Evolutionary conservation across 2,888 invertebrate genomes (phyloP).

Genomic region (Mythimna impura): DNA sequence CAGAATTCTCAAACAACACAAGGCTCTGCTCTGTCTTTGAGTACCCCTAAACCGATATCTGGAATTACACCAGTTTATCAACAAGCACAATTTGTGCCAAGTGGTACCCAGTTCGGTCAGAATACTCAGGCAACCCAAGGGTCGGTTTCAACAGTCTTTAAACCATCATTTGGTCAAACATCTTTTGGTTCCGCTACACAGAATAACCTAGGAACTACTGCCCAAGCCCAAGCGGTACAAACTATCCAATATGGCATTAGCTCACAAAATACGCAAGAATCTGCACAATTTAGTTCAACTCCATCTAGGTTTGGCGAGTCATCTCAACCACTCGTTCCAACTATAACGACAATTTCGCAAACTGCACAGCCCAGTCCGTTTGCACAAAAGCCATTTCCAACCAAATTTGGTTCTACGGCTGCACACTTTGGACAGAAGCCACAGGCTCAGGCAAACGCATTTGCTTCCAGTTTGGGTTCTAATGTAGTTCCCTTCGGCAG

Average conservation of each 20-base stretch:
- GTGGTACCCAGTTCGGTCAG: conserved; percentile 15
- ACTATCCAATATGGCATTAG: conserved; percentile 19
- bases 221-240: conserved; percentile 14
- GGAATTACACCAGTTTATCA: conserved; percentile 1
- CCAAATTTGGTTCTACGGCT: conserved; percentile 24
- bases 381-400: conserved; percentile 38
- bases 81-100: conserved; percentile 3
- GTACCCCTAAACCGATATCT: conserved; percentile 4
- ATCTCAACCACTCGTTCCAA: conserved; percentile 24
- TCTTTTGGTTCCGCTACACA: conserved; percentile 36
- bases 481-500: conserved; percentile 36
- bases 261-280: conserved; percentile 26
- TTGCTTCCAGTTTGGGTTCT: conserved; percentile 37
- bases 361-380: conserved; percentile 22
- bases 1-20: conserved; percentile 4
- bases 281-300: conserved; percentile 21
- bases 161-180: conserved; percentile 24
- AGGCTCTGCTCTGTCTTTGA: background rate
- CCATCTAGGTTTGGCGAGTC: conserved; percentile 32
- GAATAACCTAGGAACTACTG: conserved; percentile 4
- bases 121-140: conserved; percentile 14
- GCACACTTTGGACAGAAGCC: conserved; percentile 40
- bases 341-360: conserved; percentile 39
- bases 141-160: conserved; percentile 6
- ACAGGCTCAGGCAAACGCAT: conserved; percentile 36